Evolutionary conservation across 2,797 vertebrate species (phyloP), one percentile per base, ranked within the genome.

Genomic region (Mormyrus proboscirostris): DNA sequence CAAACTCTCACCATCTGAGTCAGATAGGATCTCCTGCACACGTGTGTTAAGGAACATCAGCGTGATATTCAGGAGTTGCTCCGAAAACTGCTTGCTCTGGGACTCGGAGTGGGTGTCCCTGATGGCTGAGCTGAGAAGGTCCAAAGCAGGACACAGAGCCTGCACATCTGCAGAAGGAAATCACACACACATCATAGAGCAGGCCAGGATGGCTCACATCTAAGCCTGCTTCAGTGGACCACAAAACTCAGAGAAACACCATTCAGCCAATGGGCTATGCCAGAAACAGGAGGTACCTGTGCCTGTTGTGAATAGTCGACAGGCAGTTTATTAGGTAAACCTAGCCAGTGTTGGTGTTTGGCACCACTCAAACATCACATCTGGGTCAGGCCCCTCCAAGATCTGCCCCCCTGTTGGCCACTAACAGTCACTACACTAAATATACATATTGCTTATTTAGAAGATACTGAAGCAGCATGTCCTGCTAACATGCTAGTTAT

Each of bases 81-180:
- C 98, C 0, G 98, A 98, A 90, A 99, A 99, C 92, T 97, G 97
- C 57, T 97, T 97, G 91, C 97, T 98, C 90, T 98, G 97, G 69
- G 97, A 94, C 92, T 99, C 98, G 14, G 95, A 93, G 89, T 98
- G 94, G 0, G 95, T 98, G n/a, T 97, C 98, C 90, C 91, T 96
- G 94, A 99, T 96, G 0, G 97, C 96, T 1, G 94, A 95, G 87
- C 94, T 97, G 57, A 99, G 95, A 82, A 99, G 93, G 92, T 99
- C 95, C 84, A 99, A 90, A 0, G 98, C 98, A 50, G 98, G 97
- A 89, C 93, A 94, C 92, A 99, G 86, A 89, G 97, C 96, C 92
- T 97, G 94, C 33, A 98, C 89, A 92, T 95, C 98, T 99, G 93
- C 85, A 86, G 38, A 88, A 8, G 19, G 14, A 69, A 9, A 22